Conservation (phyloP, 2,113 vertebrate genomes). For the Ellobius talpinus region DNA sequence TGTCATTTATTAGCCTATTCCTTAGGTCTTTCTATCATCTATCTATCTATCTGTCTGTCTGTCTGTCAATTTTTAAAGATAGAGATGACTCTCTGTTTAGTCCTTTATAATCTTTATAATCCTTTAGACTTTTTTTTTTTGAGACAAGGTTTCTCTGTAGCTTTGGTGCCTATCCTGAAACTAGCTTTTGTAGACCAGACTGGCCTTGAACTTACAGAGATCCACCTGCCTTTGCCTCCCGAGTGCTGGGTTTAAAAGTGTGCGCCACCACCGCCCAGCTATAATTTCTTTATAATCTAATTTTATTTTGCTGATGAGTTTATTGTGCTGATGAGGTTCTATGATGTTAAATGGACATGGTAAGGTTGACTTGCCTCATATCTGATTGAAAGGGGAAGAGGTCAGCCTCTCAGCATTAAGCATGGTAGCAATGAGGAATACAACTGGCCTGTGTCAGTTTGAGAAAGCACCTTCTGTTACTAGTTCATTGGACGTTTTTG, state of each 20-base stretch:
- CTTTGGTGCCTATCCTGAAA: no score
- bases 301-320: not conserved
- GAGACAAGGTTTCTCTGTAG: no score
- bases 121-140: not conserved
- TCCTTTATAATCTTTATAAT: not conserved
- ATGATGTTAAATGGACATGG: not conserved
- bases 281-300: not conserved
- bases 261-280: no score
- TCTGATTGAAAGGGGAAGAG: not conserved
- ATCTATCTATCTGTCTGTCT: no score
- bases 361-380: not conserved
- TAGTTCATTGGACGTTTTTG: not conserved
- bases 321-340: not conserved
- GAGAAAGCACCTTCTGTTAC: not conserved
- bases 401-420: not conserved
- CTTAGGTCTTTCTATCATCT: not conserved
- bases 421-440: not conserved
- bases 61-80: not conserved
- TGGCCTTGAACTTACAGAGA: no score
- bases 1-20: not conserved
- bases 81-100: not conserved
- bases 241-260: no score
- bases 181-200: no score
- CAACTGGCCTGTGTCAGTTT: not conserved
- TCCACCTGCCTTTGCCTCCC: no score